Conservation (phyloP, 1,140 invertebrate genomes). For the Drosophila obscura region DNA sequence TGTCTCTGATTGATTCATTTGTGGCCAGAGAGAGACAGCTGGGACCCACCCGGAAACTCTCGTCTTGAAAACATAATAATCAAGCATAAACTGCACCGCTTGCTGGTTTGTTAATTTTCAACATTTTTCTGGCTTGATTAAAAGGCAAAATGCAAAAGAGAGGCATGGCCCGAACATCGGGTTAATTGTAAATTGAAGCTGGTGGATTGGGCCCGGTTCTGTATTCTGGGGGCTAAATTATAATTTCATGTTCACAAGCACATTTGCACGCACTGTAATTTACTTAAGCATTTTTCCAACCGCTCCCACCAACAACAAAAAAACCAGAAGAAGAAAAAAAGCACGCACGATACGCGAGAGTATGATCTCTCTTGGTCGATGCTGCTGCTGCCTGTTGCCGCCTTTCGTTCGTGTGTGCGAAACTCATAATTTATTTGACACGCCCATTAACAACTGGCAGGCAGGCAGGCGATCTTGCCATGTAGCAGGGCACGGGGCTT, state of each 20-base stretch:
- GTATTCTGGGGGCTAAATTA: slow-evolving; percentile 58
- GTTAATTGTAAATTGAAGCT: slow-evolving; percentile 75
- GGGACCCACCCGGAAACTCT: slow-evolving; percentile 66
- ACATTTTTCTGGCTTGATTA: slow-evolving; percentile 60
- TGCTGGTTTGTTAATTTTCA: slow-evolving; percentile 53
- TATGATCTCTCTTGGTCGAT: slow-evolving; percentile 25
- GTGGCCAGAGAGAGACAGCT: slow-evolving; percentile 2
- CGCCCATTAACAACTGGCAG: slow-evolving; percentile 72
- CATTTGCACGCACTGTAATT: slow-evolving; percentile 83
- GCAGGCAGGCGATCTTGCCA: slow-evolving; percentile 20
- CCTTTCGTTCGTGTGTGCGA: slow-evolving; percentile 67
- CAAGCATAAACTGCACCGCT: slow-evolving; percentile 74
- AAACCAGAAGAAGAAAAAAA: slow-evolving; percentile 19
- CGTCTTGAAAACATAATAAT: slow-evolving; percentile 67
- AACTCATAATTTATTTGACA: slow-evolving; percentile 82
- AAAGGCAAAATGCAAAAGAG: slow-evolving; percentile 42
- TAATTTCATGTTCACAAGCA: slow-evolving; percentile 83
- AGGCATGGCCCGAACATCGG: slow-evolving; percentile 36
- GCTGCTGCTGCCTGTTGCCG: slow-evolving; percentile 27
- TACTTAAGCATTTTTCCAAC: slow-evolving; percentile 78
- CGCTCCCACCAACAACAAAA: slow-evolving; percentile 50
- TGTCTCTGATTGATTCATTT: slow-evolving; percentile 36
- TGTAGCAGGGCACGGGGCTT: slow-evolving; percentile 8
- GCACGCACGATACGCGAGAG: slow-evolving; percentile 2
- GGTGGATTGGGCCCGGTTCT: neutral